A percentile compares a stretch with the other conserved stretches of the same genome.
These are phyloP conservation scores for Nesoenas mayeri DNA, from an alignment of 2,113 vertebrate genomes.

Conservation along the genomic window DNA sequence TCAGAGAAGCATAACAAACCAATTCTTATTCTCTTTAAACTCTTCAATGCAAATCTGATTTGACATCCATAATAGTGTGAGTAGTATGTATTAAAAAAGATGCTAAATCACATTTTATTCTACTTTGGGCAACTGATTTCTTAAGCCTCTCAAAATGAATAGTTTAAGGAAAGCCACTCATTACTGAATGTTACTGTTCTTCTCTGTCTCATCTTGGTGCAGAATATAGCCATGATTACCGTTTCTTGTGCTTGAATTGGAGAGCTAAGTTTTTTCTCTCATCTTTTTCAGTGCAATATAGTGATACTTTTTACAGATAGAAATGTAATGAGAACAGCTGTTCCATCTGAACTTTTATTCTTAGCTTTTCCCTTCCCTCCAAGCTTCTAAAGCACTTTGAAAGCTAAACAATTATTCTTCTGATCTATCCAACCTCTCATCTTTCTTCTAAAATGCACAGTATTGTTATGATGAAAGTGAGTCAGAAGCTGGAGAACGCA, in stretches of 20 bases:
- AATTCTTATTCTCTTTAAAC: neutral
- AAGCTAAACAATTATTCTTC: neutral
- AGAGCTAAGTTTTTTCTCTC: neutral
- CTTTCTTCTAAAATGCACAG: neutral
- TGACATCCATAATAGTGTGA: neutral
- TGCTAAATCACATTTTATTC: neutral
- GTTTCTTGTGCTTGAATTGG: slow-evolving; percentile 10
- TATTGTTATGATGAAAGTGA: neutral
- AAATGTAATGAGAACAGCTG: neutral
- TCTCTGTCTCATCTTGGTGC: neutral
- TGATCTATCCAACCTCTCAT: neutral
- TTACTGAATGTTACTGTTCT: neutral
- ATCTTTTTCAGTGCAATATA: neutral
- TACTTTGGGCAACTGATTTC: neutral
- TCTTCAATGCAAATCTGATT: neutral
- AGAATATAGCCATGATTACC: neutral
- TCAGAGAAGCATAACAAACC: neutral
- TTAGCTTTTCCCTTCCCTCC: neutral
- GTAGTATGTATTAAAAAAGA: neutral
- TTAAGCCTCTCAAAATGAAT: neutral
- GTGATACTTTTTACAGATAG: neutral
- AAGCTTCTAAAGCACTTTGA: neutral
- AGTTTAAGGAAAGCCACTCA: neutral
- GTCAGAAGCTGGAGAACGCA: neutral
- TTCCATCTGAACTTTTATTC: slow-evolving; percentile 17